Percentiles rank a stretch among this genome's conserved stretches.
phyloP scores from a whole-genome alignment of 2,113 vertebrate genomes.

The Lycocorax pyrrhopterus region DNA sequence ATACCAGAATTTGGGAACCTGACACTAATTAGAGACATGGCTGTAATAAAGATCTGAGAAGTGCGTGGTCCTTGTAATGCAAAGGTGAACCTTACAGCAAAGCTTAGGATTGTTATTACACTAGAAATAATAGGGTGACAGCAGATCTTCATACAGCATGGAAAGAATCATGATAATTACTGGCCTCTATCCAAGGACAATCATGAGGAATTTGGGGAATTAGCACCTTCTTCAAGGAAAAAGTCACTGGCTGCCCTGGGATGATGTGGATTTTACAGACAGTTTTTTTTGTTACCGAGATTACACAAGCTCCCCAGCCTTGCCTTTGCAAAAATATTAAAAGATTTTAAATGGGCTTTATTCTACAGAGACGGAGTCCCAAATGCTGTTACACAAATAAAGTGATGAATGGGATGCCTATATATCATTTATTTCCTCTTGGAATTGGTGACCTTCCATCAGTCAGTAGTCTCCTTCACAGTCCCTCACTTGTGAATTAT shows the following conservation, averaged over 20 bases:
- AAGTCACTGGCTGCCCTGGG: background rate
- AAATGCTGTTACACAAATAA: slow-evolving; percentile 39
- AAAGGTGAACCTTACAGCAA: background rate
- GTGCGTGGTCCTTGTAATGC: background rate
- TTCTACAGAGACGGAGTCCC: slow-evolving; percentile 10
- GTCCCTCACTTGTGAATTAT: slow-evolving; percentile 57
- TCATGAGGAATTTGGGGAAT: slow-evolving; percentile 2
- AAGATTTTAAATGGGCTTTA: slow-evolving; percentile 38
- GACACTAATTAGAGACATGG: background rate
- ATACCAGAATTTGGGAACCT: background rate
- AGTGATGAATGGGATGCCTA: slow-evolving; percentile 39
- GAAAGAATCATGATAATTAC: background rate
- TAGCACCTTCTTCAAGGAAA: background rate
- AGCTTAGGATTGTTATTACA: background rate
- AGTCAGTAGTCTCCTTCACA: slow-evolving; percentile 59
- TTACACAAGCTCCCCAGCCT: background rate
- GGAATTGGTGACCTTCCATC: slow-evolving; percentile 61
- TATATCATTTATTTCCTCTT: slow-evolving; percentile 60
- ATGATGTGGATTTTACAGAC: background rate
- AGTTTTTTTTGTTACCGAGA: background rate
- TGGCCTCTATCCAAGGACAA: background rate
- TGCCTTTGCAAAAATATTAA: slow-evolving; percentile 30
- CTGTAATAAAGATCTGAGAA: background rate
- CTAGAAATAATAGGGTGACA: background rate
- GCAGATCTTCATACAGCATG: background rate